A percentile compares a stretch with the other conserved stretches of the same genome.
Conservation (phyloP, 2,888 invertebrate genomes). For the Coenonympha glycerion region DNA sequence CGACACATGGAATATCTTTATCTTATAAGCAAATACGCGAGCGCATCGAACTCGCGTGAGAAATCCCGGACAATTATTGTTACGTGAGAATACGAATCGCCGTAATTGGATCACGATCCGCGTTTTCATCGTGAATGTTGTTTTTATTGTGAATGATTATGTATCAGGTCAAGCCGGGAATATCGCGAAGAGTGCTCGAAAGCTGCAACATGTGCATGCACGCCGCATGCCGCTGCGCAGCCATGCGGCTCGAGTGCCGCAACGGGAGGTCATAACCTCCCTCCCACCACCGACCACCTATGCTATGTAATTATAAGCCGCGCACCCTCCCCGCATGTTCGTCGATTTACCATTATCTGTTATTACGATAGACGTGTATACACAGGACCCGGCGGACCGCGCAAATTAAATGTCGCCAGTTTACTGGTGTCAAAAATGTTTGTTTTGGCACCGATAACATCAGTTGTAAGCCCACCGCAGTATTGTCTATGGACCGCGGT, state of each 20-base stretch:
- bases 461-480: too few relatives aligned
- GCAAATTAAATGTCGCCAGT: too few relatives aligned
- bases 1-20: slow-evolving; percentile 48
- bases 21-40: slow-evolving; percentile 45
- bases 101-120: slow-evolving; percentile 10
- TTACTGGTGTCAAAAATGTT: too few relatives aligned
- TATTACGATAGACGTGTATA: too few relatives aligned
- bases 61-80: slow-evolving; percentile 17
- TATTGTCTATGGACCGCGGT: too few relatives aligned
- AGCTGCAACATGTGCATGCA: slow-evolving; percentile 33
- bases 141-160: slow-evolving; percentile 23
- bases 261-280: slow-evolving; percentile 30
- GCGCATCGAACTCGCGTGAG: slow-evolving; percentile 44
- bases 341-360: slow-evolving; percentile 36
- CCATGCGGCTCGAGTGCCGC: slow-evolving; percentile 32
- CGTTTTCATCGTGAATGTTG: slow-evolving; percentile 6
- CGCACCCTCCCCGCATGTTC: slow-evolving; percentile 31
- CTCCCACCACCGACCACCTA: slow-evolving; percentile 19
- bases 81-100: slow-evolving; percentile 8
- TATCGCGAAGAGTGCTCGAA: slow-evolving; percentile 30
- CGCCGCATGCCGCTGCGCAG: slow-evolving; percentile 32
- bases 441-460: too few relatives aligned
- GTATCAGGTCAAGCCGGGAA: slow-evolving; percentile 29
- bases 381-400: too few relatives aligned
- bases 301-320: slow-evolving; percentile 39